These are phyloP conservation scores for Apodemia duryi DNA, from an alignment of 2,888 invertebrate species.

Conservation along the genomic window DNA sequence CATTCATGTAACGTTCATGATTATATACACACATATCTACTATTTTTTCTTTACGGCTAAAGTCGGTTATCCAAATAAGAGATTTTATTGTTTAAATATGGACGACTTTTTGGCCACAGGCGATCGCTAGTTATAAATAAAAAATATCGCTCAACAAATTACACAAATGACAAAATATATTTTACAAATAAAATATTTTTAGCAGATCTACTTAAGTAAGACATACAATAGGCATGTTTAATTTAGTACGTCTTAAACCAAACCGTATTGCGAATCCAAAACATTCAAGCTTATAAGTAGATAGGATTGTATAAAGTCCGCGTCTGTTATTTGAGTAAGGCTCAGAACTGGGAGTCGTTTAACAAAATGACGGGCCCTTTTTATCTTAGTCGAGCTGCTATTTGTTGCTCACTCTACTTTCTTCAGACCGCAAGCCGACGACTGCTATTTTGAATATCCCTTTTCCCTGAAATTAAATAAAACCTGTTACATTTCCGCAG, in stretches of 20 bases:
- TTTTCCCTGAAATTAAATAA: constrained; percentile 59
- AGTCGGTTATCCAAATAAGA: too few relatives aligned
- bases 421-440: constrained; percentile 60
- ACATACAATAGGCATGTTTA: constrained; percentile 1
- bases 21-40: too few relatives aligned
- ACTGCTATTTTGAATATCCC: constrained; percentile 65
- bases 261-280: constrained; percentile 7
- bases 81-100: too few relatives aligned
- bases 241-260: constrained; percentile 7
- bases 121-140: too few relatives aligned
- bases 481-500: constrained; percentile 36
- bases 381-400: constrained; percentile 72
- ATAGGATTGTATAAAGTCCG: constrained; percentile 13
- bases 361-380: constrained; percentile 75
- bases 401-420: constrained; percentile 71
- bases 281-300: constrained; percentile 14
- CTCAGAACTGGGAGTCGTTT: constrained; percentile 49
- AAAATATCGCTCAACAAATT: too few relatives aligned
- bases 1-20: too few relatives aligned
- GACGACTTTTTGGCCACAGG: too few relatives aligned
- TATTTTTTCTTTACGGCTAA: too few relatives aligned
- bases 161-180: background rate
- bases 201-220: background rate
- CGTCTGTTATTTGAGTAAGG: constrained; percentile 12
- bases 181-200: background rate